Conservation (phyloP, 2,888 invertebrate species). For the Hydriomena furcata region DNA sequence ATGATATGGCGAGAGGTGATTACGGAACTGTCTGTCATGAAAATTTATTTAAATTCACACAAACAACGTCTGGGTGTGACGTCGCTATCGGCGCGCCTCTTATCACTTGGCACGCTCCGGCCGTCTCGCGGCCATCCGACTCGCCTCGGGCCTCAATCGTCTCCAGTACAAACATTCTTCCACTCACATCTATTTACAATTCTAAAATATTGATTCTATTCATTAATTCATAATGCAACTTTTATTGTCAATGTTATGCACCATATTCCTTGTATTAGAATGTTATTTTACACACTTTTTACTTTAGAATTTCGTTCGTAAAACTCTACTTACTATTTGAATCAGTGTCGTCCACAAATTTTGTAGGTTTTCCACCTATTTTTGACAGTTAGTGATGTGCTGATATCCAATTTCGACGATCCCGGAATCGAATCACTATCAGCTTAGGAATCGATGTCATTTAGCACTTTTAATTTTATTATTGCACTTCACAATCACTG, state of each 20-base stretch:
- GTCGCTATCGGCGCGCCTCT: slow-evolving; percentile 82
- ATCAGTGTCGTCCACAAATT: slow-evolving; percentile 78
- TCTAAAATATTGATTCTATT: slow-evolving; percentile 16
- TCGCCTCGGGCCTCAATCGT: slow-evolving; percentile 67
- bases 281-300: slow-evolving; percentile 14
- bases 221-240: slow-evolving; percentile 19
- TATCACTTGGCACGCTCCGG: slow-evolving; percentile 83
- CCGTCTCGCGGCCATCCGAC: slow-evolving; percentile 73
- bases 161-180: slow-evolving; percentile 65
- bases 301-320: slow-evolving; percentile 13
- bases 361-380: slow-evolving; percentile 73
- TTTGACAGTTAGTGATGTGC: slow-evolving; percentile 72
- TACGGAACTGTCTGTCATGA: slow-evolving; percentile 84
- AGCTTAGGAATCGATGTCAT: slow-evolving; percentile 62
- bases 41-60: slow-evolving; percentile 84
- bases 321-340: slow-evolving; percentile 77
- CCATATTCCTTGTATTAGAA: slow-evolving; percentile 2
- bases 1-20: slow-evolving; percentile 76
- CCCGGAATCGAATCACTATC: slow-evolving; percentile 63
- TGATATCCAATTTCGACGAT: slow-evolving; percentile 64
- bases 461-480: slow-evolving; percentile 55
- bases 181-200: slow-evolving; percentile 49
- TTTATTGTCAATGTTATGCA: slow-evolving; percentile 5
- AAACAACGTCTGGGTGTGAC: slow-evolving; percentile 84
- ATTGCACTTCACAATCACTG: slow-evolving; percentile 70